phyloP scores from a whole-genome alignment of 2,797 vertebrate genomes.

The Valencia hispanica region DNA sequence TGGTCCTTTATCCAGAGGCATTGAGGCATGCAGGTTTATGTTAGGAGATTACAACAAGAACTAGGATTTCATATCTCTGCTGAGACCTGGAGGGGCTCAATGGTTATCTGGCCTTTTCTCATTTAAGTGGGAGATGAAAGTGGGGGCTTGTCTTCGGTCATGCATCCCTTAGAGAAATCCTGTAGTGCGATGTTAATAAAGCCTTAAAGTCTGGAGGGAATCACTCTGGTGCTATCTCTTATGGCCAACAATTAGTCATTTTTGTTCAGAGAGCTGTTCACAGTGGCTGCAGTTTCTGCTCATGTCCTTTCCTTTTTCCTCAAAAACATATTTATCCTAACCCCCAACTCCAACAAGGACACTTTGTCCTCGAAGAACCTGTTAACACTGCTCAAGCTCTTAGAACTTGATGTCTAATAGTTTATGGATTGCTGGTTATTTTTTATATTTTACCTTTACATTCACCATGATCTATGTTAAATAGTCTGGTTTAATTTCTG shows the following conservation, averaged over 20 bases:
- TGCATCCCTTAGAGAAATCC: conserved; percentile 69
- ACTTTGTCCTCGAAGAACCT: conserved; percentile 12
- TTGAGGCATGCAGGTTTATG: conserved; percentile 53
- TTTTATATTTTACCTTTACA: not conserved
- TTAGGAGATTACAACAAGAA: conserved; percentile 63
- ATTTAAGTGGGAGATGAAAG: conserved; percentile 74
- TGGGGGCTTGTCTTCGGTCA: conserved; percentile 59
- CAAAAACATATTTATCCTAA: conserved; percentile 6
- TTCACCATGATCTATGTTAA: no score
- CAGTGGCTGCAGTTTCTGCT: conserved; percentile 39
- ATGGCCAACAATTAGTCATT: conserved; percentile 47
- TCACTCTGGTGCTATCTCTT: conserved; percentile 57
- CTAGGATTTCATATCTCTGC: conserved; percentile 53
- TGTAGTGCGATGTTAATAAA: conserved; percentile 70
- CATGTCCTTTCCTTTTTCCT: conserved; percentile 42
- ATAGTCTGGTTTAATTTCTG: no score
- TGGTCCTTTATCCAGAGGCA: conserved; percentile 48
- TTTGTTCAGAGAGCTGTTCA: conserved; percentile 43
- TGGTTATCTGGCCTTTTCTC: conserved; percentile 75
- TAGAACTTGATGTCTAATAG: conserved; percentile 6
- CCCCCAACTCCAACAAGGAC: conserved; percentile 34
- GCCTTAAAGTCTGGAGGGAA: conserved; percentile 61
- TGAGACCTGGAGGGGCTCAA: conserved; percentile 57
- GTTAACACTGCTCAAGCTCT: not conserved
- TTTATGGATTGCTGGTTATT: conserved; percentile 14